These are phyloP conservation scores for Adrianichthys oophorus DNA, from an alignment of 2,797 vertebrate genomes.

Conservation along the genomic window DNA sequence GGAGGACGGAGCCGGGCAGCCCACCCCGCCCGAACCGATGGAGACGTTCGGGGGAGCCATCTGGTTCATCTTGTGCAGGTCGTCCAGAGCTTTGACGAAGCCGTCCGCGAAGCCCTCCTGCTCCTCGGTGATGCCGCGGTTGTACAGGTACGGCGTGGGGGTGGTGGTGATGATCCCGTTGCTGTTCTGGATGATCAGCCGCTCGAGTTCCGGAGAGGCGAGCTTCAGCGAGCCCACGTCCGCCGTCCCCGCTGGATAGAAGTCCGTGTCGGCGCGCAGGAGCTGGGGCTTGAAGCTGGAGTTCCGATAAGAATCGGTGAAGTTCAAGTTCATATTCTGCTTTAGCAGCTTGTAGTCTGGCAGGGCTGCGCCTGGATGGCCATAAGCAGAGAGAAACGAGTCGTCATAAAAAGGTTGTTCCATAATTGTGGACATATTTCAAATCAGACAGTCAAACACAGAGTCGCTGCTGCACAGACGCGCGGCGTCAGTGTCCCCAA, in stretches of 20 bases:
- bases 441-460: slow-evolving; percentile 76
- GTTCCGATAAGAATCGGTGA: slow-evolving; percentile 85
- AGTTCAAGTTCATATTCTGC: slow-evolving; percentile 86
- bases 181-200: slow-evolving; percentile 90
- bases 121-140: slow-evolving; percentile 87
- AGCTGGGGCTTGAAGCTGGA: slow-evolving; percentile 83
- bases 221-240: slow-evolving; percentile 86
- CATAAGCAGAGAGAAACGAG: slow-evolving; percentile 90
- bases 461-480: slow-evolving; percentile 32
- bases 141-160: slow-evolving; percentile 83
- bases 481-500: slow-evolving; percentile 52
- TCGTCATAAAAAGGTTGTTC: slow-evolving; percentile 97
- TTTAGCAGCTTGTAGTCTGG: slow-evolving; percentile 90
- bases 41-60: slow-evolving; percentile 92
- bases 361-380: slow-evolving; percentile 80
- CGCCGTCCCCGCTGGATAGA: slow-evolving; percentile 73
- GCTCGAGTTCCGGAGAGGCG: slow-evolving; percentile 89
- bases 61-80: slow-evolving; percentile 95
- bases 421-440: slow-evolving; percentile 92
- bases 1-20: slow-evolving; percentile 67
- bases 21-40: slow-evolving; percentile 75
- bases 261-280: slow-evolving; percentile 77
- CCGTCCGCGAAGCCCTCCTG: slow-evolving; percentile 91
- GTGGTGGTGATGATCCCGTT: slow-evolving; percentile 90
- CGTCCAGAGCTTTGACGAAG: slow-evolving; percentile 92